A percentile compares a stretch with the other conserved stretches of the same genome.
phyloP scores from a whole-genome alignment of 2,888 invertebrate species.

The Metellina segmentata region DNA sequence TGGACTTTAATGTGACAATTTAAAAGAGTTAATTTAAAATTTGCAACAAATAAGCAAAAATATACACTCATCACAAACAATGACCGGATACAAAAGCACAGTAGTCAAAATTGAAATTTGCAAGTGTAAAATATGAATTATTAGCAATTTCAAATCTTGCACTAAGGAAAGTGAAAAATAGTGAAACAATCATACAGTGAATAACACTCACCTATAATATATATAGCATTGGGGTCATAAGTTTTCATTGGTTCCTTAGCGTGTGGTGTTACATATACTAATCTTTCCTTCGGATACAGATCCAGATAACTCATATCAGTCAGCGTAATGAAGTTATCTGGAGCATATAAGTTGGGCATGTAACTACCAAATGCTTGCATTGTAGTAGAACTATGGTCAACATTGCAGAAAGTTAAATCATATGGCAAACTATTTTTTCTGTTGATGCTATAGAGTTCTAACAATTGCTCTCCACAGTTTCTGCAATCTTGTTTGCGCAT shows the following conservation, averaged over 20 bases:
- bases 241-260: constrained; percentile 86
- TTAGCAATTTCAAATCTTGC: too few relatives aligned
- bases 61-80: too few relatives aligned
- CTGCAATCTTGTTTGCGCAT: constrained; percentile 88
- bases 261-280: constrained; percentile 95
- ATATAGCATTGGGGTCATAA: constrained; percentile 89
- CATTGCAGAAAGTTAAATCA: constrained; percentile 85
- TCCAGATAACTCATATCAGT: constrained; percentile 88
- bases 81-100: too few relatives aligned
- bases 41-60: too few relatives aligned
- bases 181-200: too few relatives aligned
- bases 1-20: too few relatives aligned
- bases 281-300: constrained; percentile 88
- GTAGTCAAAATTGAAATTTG: too few relatives aligned
- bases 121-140: too few relatives aligned
- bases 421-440: constrained; percentile 88
- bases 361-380: constrained; percentile 47
- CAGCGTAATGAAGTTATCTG: constrained; percentile 87
- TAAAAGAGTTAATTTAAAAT: too few relatives aligned
- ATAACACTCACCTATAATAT: constrained; percentile 87
- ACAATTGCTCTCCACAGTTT: constrained; percentile 90
- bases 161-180: too few relatives aligned
- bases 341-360: constrained; percentile 69
- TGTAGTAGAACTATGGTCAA: constrained; percentile 46
- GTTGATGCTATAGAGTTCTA: constrained; percentile 88